These are phyloP conservation scores for Brachycybe producta DNA, from an alignment of 2,888 invertebrate species.

Conservation along the genomic window DNA sequence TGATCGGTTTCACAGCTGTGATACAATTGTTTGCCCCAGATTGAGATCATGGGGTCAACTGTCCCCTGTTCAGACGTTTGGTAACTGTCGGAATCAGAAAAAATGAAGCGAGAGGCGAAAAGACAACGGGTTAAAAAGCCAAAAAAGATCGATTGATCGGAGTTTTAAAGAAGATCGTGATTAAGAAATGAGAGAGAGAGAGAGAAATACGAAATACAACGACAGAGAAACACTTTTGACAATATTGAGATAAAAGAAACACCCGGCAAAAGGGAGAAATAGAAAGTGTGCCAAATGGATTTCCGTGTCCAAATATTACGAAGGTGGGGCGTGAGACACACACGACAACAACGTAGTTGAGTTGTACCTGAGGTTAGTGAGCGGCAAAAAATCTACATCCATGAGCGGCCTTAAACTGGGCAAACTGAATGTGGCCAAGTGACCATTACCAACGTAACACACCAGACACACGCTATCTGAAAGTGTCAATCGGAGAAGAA, in stretches of 20 bases:
- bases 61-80: conserved; percentile 53
- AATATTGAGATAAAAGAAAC: too few species aligned
- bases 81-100: conserved; percentile 22
- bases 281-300: too few species aligned
- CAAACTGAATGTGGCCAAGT: conserved; percentile 83
- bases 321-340: background rate
- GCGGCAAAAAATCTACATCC: conserved; percentile 86
- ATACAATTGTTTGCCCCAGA: conserved; percentile 96
- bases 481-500: conserved; percentile 28
- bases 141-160: background rate
- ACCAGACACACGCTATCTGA: conserved; percentile 87
- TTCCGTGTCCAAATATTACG: too few species aligned
- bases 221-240: too few species aligned
- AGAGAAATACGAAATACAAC: too few species aligned
- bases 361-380: conserved; percentile 77
- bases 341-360: background rate
- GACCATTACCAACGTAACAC: conserved; percentile 88
- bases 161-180: background rate
- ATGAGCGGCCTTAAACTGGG: conserved; percentile 86
- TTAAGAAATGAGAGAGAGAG: background rate
- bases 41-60: conserved; percentile 96
- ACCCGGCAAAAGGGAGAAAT: too few species aligned
- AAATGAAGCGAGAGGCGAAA: conserved; percentile 27
- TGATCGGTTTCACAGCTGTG: conserved; percentile 94
- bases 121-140: conserved; percentile 23